Base-by-base conservation (phyloP, 2,797 vertebrate genomes). In the Ambastaia sidthimunki region DNA sequence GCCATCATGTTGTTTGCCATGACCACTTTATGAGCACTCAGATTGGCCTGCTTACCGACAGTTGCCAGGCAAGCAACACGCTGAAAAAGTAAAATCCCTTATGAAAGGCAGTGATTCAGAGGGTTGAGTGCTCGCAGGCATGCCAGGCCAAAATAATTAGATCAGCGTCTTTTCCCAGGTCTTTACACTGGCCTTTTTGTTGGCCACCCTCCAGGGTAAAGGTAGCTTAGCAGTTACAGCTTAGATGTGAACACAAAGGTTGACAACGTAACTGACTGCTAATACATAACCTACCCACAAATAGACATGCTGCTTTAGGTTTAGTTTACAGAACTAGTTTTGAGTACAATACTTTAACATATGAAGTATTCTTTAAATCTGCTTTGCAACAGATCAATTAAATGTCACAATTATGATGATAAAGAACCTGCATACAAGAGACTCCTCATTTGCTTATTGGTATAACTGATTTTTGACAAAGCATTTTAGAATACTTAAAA, bases 101-200 rank as follows among this genome's bases (percentile, higher is more conserved):
- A 80, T 93, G 92, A 94, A 94, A 93, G 92, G 85, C 84, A 70
- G 84, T 86, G 90, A 94, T 93, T 94, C 91, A 93, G 91, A 85
- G 88, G 80, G 71, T 60, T 63, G 80, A 89, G 86, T 84, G 76
- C 57, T 68, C 15, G 23, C 76, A 86, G 82, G 86, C 86, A 75
- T 65, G 83, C 85, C 81, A 85, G 90, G 92, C 91, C 91, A 93
- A 91, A 91, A 91, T 93, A 93, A 93, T 93, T 91, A 91, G 89
- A 92, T 93, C 91, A 90, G 91, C 90, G 87, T 86, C 89, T 88
- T 87, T 89, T 89, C 90, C 88, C 82, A 88, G 86, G 85, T 65
- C 66, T 82, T 65, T 86, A 93, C 91, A 93, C 86, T 92, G 85
- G 86, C 68, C 69, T 85, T 89, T 93, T 93, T 94, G 92, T 93